Base-by-base conservation (phyloP, 2,888 invertebrate species). In the Microplitis manilae region DNA sequence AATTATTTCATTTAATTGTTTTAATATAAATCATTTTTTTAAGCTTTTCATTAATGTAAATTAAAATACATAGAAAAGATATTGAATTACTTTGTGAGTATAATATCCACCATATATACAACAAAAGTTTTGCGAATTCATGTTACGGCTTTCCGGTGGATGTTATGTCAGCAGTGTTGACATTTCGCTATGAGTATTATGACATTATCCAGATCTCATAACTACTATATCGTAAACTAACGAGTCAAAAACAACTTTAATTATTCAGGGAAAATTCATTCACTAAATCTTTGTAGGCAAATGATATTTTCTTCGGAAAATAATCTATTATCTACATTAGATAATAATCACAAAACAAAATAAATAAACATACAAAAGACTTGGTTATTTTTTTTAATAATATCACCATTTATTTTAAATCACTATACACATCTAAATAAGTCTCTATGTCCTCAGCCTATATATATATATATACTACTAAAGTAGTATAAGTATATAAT, bases 351-450 rank as follows among this genome's bases (percentile, higher is more conserved):
- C 2, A 30, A 30, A 71, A 5, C 1, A 75, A 4, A 71, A 78
- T 8, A 68, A 60, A 38, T 38, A 17, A 17, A 69, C 30, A 1
- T 62, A 68, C 41, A 15, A 41, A 68, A 74, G 13, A 30, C 30
- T 30, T 30, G 30, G 30, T 30, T 30, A 4, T 30, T 13, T 13
- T 50, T 69, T 72, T 82, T 79, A 83, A 85, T 83, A 78, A 86
- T 85, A 84, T 86, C 86, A 87, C 87, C 86, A 86, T 89, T 88
- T 89, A 88, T 89, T 89, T 87, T 82, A 84, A 86, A 86, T 86
- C 85, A 79, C 86, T 87, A 88, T 88, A 88, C 86, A 88, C 85
- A 84, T 84, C 83, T 81, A 82, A 83, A 83, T 80, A 82, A 80
- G 72, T 78, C 76, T 76, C 81, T 79, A 80, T 79, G 60, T 70